These are phyloP conservation scores for Diplazon laetatorius DNA, from an alignment of 2,888 invertebrate species.

Conservation along the genomic window DNA sequence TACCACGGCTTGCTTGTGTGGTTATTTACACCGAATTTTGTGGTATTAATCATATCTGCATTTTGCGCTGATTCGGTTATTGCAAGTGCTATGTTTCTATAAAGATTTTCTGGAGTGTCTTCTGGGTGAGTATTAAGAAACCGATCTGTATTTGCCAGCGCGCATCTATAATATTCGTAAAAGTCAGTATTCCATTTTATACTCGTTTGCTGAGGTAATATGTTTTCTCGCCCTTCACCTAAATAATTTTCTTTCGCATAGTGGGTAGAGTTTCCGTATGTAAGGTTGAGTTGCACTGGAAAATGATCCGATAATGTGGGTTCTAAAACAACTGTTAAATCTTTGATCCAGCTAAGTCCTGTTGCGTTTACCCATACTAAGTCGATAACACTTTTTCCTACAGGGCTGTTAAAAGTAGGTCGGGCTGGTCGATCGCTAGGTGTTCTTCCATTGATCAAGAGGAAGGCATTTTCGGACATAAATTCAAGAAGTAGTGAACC, in stretches of 20 bases:
- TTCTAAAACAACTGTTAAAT: constrained; percentile 17
- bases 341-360: constrained; percentile 11
- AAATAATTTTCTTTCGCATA: neutral
- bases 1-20: constrained; percentile 9
- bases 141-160: neutral
- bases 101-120: neutral
- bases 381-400: constrained; percentile 33
- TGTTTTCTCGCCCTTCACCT: neutral
- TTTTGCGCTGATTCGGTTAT: neutral
- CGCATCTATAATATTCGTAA: constrained; percentile 1
- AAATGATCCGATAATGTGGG: constrained; percentile 34
- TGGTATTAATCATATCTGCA: neutral
- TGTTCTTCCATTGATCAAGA: constrained; percentile 25
- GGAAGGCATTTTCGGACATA: constrained; percentile 20
- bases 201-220: neutral
- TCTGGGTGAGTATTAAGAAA: neutral
- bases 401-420: neutral
- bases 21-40: neutral
- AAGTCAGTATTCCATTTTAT: constrained; percentile 16
- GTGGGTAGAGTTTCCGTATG: neutral
- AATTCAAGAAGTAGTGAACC: constrained; percentile 8
- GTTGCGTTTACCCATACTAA: constrained; percentile 17
- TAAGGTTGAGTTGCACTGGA: constrained; percentile 19
- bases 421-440: constrained; percentile 25
- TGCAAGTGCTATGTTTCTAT: constrained; percentile 3